Conservation (phyloP, 2,113 vertebrate species). For the Limnothrissa miodon region DNA sequence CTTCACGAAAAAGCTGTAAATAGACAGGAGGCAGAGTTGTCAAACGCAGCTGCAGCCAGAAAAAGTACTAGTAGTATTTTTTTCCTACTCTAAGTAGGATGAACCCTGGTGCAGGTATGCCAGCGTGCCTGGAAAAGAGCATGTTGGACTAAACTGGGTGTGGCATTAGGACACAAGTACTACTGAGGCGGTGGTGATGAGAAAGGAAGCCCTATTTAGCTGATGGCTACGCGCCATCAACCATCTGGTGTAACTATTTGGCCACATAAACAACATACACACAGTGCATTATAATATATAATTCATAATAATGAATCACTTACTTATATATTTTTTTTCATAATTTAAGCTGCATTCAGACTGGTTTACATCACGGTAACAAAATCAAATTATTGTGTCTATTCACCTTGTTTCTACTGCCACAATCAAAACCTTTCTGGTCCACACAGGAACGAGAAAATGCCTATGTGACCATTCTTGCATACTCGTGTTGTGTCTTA, state of each 20-base stretch:
- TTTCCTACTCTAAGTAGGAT: no score
- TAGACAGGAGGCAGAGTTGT: background rate
- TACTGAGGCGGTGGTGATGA: background rate
- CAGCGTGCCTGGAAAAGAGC: background rate
- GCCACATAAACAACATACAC: background rate
- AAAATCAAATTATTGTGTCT: no score
- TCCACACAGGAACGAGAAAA: no score
- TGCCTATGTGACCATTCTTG: no score
- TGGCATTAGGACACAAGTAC: background rate
- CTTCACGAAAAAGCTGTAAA: constrained; percentile 50
- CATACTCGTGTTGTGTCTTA: no score
- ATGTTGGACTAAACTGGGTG: background rate
- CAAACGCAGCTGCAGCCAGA: background rate
- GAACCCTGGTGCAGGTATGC: background rate
- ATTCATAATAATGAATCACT: no score
- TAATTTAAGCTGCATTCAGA: no score
- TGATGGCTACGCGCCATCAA: background rate
- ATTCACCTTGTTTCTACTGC: no score
- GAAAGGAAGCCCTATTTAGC: background rate
- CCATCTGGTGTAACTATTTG: background rate
- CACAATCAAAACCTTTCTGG: no score
- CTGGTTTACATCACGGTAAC: no score
- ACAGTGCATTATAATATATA: background rate
- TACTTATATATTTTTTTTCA: no score
- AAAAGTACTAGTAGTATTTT: background rate